phyloP scores from a whole-genome alignment of 2,797 vertebrate species.

The Pipistrellus pipistrellus region DNA sequence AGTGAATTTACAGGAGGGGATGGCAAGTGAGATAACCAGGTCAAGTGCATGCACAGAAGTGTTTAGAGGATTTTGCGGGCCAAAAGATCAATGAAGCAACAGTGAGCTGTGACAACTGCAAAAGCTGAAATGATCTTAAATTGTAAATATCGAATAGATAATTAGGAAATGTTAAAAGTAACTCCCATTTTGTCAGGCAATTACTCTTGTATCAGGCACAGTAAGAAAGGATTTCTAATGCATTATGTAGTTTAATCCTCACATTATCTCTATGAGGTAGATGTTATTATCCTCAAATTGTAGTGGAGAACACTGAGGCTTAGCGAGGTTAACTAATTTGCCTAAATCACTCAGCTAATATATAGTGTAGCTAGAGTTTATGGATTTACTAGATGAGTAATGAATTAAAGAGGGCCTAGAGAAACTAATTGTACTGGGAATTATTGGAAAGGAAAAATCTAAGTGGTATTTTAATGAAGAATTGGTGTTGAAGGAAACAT shows the following conservation, averaged over 20 bases:
- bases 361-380: neutral
- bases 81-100: neutral
- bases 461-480: slow-evolving; percentile 49
- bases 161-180: slow-evolving; percentile 36
- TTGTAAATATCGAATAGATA: neutral
- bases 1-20: neutral
- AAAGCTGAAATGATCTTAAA: slow-evolving; percentile 35
- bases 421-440: neutral
- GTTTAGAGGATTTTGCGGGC: neutral
- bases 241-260: neutral
- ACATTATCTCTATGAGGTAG: neutral
- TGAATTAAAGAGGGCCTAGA: neutral
- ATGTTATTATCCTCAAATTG: neutral
- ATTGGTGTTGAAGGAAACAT: neutral
- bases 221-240: neutral
- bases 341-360: neutral
- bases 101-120: neutral
- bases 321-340: neutral
- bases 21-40: neutral
- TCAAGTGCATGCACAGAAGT: neutral
- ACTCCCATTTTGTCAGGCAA: neutral
- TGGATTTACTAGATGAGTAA: neutral
- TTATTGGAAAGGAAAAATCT: neutral
- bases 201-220: neutral
- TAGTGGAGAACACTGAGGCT: neutral